Conservation (phyloP, 2,888 invertebrate species). For the Hylaea fasciaria region DNA sequence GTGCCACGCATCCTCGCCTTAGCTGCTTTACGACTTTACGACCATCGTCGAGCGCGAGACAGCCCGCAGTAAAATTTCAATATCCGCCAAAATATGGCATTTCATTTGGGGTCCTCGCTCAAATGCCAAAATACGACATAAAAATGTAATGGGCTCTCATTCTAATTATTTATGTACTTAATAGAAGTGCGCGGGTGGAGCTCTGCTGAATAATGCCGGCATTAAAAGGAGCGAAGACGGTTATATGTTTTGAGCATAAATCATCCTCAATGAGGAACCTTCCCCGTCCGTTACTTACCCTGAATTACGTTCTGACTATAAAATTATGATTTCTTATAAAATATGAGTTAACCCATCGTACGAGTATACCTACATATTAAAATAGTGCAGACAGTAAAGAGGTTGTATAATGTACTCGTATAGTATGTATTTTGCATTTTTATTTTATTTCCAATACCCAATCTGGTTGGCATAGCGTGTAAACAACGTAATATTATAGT, state of each 20-base stretch:
- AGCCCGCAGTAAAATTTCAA: slow-evolving; percentile 70
- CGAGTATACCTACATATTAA: neutral
- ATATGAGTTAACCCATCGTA: neutral
- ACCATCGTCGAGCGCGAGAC: slow-evolving; percentile 53
- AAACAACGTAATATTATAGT: neutral
- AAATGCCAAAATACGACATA: slow-evolving; percentile 55
- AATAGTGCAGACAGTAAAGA: neutral
- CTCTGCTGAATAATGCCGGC: slow-evolving; percentile 36
- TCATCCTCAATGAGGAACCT: slow-evolving; percentile 37
- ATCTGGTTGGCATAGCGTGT: slow-evolving; percentile 31
- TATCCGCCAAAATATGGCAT: slow-evolving; percentile 69
- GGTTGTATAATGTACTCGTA: neutral
- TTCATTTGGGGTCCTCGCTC: slow-evolving; percentile 62
- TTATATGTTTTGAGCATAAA: slow-evolving; percentile 37
- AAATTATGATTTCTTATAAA: slow-evolving; percentile 17
- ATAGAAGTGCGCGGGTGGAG: slow-evolving; percentile 37
- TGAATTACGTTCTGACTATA: slow-evolving; percentile 21
- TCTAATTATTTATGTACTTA: slow-evolving; percentile 51
- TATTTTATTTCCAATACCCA: slow-evolving; percentile 3
- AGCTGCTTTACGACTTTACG: slow-evolving; percentile 52
- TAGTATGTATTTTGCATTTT: too few relatives aligned
- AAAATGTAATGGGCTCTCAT: slow-evolving; percentile 53
- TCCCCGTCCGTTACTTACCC: slow-evolving; percentile 35
- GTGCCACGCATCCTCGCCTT: slow-evolving; percentile 32
- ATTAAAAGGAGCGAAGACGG: slow-evolving; percentile 37